phyloP scores from a whole-genome alignment of 2,797 vertebrate genomes.

The Todus mexicanus region DNA sequence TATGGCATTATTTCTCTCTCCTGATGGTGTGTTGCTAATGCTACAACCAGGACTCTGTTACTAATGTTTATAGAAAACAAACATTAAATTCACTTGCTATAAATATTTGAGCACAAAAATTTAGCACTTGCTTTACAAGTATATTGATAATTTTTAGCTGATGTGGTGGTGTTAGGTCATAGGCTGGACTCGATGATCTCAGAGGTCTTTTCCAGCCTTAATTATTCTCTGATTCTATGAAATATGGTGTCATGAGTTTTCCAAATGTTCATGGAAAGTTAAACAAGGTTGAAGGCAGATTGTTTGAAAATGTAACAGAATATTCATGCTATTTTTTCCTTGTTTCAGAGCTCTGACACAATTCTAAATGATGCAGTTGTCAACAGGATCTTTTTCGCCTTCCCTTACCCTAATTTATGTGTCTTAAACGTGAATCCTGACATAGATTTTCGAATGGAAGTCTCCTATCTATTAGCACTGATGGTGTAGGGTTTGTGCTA shows the following conservation, averaged over 20 bases:
- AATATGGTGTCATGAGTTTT: neutral
- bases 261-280: neutral
- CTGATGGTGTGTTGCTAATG: neutral
- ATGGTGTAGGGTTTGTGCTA: neutral
- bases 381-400: neutral
- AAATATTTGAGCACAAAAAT: conserved; percentile 49
- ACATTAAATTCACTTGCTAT: conserved; percentile 18
- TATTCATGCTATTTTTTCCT: neutral
- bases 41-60: neutral
- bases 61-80: conserved; percentile 3
- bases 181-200: too few relatives aligned
- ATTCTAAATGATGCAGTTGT: neutral
- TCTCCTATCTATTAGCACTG: neutral
- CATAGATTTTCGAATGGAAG: neutral
- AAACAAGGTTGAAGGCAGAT: conserved; percentile 9
- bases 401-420: neutral
- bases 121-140: neutral
- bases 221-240: too few relatives aligned
- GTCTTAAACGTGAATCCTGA: neutral
- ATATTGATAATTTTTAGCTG: conserved; percentile 43
- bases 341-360: neutral
- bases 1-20: neutral
- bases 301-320: neutral
- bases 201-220: too few relatives aligned
- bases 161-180: too few relatives aligned